A percentile compares a stretch with the other conserved stretches of the same genome.
phyloP scores from a whole-genome alignment of 1,140 invertebrate species.

The Drepana arcuata region DNA sequence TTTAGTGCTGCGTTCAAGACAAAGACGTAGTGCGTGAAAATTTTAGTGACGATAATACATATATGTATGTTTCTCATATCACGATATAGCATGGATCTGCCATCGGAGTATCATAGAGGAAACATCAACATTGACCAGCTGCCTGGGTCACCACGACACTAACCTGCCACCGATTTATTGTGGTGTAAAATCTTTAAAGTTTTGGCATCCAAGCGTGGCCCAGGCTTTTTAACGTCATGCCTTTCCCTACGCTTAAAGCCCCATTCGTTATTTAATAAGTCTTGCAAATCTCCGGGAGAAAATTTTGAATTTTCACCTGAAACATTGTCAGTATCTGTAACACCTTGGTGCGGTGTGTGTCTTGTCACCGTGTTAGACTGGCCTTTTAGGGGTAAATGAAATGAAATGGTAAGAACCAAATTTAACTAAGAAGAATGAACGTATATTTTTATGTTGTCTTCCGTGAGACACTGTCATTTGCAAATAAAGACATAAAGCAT shows the following conservation, averaged over 20 bases:
- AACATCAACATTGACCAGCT: slow-evolving; percentile 53
- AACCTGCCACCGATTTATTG: slow-evolving; percentile 67
- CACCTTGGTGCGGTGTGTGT: slow-evolving; percentile 26
- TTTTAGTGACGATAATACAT: slow-evolving; percentile 26
- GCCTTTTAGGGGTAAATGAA: too few species aligned
- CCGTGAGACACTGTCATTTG: slow-evolving; percentile 25
- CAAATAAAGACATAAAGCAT: slow-evolving; percentile 43
- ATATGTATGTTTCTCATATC: too few species aligned
- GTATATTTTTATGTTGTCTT: slow-evolving; percentile 12
- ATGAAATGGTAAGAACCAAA: too few species aligned
- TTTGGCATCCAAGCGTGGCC: slow-evolving; percentile 79
- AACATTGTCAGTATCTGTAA: slow-evolving; percentile 57
- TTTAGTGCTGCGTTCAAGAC: slow-evolving; percentile 51
- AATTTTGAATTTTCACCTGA: slow-evolving; percentile 69
- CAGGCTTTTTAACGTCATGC: slow-evolving; percentile 95
- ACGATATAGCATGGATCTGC: too few species aligned
- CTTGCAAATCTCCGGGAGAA: slow-evolving; percentile 66
- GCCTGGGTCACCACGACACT: slow-evolving; percentile 54
- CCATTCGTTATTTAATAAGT: slow-evolving; percentile 72
- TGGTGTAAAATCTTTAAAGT: slow-evolving; percentile 58
- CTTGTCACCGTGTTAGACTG: too few species aligned
- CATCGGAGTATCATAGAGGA: too few species aligned
- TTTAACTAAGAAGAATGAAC: slow-evolving; percentile 14
- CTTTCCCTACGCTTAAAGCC: slow-evolving; percentile 89
- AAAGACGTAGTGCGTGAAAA: slow-evolving; percentile 46